These are phyloP conservation scores for Ciconia boyciana DNA, from an alignment of 2,113 vertebrate species.

Conservation along the genomic window DNA sequence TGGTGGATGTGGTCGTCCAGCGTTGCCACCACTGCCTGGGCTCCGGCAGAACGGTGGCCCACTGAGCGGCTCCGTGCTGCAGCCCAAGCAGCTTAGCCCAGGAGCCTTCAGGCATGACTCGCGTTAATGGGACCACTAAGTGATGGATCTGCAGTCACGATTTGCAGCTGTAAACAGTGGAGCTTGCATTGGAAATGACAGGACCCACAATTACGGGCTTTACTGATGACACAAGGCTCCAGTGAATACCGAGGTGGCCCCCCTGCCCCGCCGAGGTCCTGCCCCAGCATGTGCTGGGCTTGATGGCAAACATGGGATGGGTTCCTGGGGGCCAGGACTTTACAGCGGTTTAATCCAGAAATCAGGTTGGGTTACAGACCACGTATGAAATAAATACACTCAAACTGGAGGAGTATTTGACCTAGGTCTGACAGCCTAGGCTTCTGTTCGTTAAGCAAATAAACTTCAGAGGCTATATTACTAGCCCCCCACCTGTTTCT, in stretches of 20 bases:
- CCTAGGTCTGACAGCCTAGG: conserved; percentile 36
- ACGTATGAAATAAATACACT: conserved; percentile 33
- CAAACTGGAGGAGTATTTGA: conserved; percentile 45
- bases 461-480: background rate
- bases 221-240: background rate
- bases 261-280: background rate
- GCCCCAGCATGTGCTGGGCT: background rate
- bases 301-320: background rate
- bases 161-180: background rate
- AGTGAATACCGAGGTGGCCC: background rate
- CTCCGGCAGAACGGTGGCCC: background rate
- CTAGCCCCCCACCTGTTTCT: conserved; percentile 33
- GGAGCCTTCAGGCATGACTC: background rate
- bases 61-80: background rate
- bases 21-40: too few species aligned
- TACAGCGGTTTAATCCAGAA: conserved; percentile 27
- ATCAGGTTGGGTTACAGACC: conserved; percentile 41
- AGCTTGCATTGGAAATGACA: background rate
- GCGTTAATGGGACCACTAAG: background rate
- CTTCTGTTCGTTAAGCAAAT: conserved; percentile 28
- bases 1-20: background rate
- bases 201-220: conserved; percentile 19
- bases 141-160: background rate
- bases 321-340: conserved; percentile 2
- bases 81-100: rapidly evolving